Conservation (phyloP, 1,140 invertebrate species). For the Orchesella cincta region DNA sequence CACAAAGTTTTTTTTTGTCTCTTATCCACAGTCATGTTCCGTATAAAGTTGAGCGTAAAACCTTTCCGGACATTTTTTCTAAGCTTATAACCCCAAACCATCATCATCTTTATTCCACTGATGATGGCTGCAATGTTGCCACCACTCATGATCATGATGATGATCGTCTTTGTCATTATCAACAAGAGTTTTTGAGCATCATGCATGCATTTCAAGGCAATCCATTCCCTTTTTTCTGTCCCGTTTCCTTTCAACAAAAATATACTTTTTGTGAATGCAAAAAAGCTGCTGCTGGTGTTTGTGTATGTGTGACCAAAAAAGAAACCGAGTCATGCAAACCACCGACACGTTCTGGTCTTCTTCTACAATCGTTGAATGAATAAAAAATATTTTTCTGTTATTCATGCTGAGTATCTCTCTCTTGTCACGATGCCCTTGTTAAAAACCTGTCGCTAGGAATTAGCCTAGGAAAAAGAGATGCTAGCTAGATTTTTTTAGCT, state of each 20-base stretch:
- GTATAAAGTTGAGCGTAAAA: not conserved
- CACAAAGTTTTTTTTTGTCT: not conserved
- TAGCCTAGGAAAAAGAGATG: no score
- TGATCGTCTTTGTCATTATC: not conserved
- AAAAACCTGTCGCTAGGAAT: constrained; percentile 44
- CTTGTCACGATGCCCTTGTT: constrained; percentile 47
- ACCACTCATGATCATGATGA: constrained; percentile 14
- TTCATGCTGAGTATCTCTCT: not conserved
- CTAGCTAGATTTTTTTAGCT: no score
- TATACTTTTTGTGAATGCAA: not conserved
- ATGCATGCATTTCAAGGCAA: constrained; percentile 1
- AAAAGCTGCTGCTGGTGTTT: constrained; percentile 5
- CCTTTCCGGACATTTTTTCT: not conserved
- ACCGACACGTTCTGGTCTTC: not conserved
- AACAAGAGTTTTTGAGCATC: not conserved
- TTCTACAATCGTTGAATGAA: not conserved
- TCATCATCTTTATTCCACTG: constrained; percentile 15
- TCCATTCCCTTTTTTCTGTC: not conserved
- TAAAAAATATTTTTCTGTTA: not conserved
- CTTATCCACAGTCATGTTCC: not conserved
- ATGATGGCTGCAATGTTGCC: not conserved
- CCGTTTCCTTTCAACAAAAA: constrained; percentile 19
- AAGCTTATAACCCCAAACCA: no score
- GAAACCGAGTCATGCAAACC: constrained; percentile 18
- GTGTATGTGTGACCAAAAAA: constrained; percentile 25